Base-by-base conservation (phyloP, 2,113 vertebrate species). In the Misgurnus mizolepis region DNA sequence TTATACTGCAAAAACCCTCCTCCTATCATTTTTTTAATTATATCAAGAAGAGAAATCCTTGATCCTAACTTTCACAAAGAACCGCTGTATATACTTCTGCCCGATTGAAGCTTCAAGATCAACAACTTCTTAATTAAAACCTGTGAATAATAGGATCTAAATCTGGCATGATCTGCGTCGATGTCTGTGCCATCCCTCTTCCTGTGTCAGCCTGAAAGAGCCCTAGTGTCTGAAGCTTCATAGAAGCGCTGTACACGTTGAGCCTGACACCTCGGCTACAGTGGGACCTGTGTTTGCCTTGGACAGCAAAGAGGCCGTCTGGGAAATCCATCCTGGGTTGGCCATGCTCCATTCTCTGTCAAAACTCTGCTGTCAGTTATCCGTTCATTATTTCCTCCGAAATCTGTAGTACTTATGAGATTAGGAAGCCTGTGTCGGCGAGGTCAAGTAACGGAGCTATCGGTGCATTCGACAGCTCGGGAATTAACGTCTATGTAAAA, bases 121-220 rank as follows among this genome's bases (percentile, higher is more conserved):
- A 84, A 84, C 78, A 83, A 79, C 80, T 80, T 78, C 82, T 83
- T 87, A 82, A 84, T 84, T 82, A 84, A 83, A 85, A 74, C 73
- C 41, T 27, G 41, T 73, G 77, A 61, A 82, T 78, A 79, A 76
- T 80, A 75, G 81, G 80, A 84, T 84, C 67, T 75, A 83, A 76
- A 87, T 66, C 77, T 85, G 74, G 45, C 43, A 17, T 69, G 39
- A 80, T 87, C 73, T 70, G 62, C 47, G 76, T 79, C 64, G 67
- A 77, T 67, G 58, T 49, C 78, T 55, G 74, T 80, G 80, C 74
- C 78, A 81, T 77, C 47, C 69, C 84, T 80, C 66, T 71, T 83
- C 80, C 80, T 77, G 77, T 61, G 74, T 72, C 61, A 64, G 27
- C 27, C 73, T 80, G 80, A 71, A 81, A 67, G 78, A 77, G 39